phyloP scores from a whole-genome alignment of 2,888 invertebrate species.

The Monochamus alternatus region DNA sequence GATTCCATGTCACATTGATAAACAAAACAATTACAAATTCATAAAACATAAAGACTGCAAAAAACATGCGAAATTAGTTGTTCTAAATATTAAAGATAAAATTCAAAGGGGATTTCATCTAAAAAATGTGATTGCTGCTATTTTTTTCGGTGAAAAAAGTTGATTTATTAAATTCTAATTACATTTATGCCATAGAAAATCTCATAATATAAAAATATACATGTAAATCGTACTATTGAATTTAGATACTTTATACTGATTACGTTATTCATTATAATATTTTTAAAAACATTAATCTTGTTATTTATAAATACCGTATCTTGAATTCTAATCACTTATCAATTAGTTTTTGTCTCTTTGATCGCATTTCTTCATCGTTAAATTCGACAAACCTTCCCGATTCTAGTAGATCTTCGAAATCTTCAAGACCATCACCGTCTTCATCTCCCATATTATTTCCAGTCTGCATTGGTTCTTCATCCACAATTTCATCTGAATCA shows the following conservation, averaged over 20 bases:
- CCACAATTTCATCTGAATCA: slow-evolving; percentile 52
- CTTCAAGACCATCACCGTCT: slow-evolving; percentile 47
- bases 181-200: slow-evolving; percentile 29
- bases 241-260: slow-evolving; percentile 26
- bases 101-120: not conserved
- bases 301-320: slow-evolving; percentile 29
- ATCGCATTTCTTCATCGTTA: slow-evolving; percentile 44
- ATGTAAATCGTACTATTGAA: slow-evolving; percentile 18
- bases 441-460: slow-evolving; percentile 46
- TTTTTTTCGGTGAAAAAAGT: not conserved
- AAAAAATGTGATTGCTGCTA: slow-evolving; percentile 10
- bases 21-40: no score
- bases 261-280: slow-evolving; percentile 13
- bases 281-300: slow-evolving; percentile 2
- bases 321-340: slow-evolving; percentile 37
- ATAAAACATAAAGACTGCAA: no score
- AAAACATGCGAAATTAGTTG: not conserved
- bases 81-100: not conserved
- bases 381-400: slow-evolving; percentile 42
- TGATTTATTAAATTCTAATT: slow-evolving; percentile 5
- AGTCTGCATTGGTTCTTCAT: slow-evolving; percentile 41
- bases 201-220: slow-evolving; percentile 29
- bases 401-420: slow-evolving; percentile 47
- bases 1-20: no score
- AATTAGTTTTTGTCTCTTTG: slow-evolving; percentile 45